Evolutionary conservation across 2,113 vertebrate species (phyloP).

Genomic region (Hippoglossus stenolepis): DNA sequence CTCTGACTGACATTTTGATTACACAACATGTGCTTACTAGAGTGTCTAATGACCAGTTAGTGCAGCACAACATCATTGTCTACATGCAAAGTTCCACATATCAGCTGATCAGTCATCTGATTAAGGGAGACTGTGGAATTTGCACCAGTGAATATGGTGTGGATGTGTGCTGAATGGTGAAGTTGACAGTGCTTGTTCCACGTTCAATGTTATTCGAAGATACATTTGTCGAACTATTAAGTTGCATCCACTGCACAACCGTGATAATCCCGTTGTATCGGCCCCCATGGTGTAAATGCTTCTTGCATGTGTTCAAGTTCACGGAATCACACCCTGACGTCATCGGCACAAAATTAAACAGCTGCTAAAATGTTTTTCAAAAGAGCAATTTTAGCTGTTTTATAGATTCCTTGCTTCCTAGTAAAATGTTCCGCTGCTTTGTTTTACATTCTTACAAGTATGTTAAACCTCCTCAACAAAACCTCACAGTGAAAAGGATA

Average conservation of each 20-base stretch:
- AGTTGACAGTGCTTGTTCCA: background rate
- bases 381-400: conserved; percentile 55
- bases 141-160: background rate
- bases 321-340: conserved; percentile 35
- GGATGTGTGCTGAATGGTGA: background rate
- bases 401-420: conserved; percentile 41
- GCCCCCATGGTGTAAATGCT: conserved; percentile 12
- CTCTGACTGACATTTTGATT: background rate
- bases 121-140: background rate
- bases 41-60: background rate
- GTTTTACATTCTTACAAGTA: conserved; percentile 39
- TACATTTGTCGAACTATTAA: background rate
- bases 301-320: conserved; percentile 28
- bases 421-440: conserved; percentile 54
- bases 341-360: conserved; percentile 49
- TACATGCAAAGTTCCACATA: background rate
- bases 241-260: background rate
- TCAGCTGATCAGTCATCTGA: background rate
- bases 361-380: conserved; percentile 56
- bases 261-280: conserved; percentile 6
- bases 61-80: background rate
- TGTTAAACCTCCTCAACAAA: conserved; percentile 36
- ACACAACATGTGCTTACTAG: background rate
- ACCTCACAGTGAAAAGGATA: conserved; percentile 9
- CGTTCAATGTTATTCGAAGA: background rate